Conservation (phyloP, 1,140 invertebrate genomes). For the Eueides isabella region DNA sequence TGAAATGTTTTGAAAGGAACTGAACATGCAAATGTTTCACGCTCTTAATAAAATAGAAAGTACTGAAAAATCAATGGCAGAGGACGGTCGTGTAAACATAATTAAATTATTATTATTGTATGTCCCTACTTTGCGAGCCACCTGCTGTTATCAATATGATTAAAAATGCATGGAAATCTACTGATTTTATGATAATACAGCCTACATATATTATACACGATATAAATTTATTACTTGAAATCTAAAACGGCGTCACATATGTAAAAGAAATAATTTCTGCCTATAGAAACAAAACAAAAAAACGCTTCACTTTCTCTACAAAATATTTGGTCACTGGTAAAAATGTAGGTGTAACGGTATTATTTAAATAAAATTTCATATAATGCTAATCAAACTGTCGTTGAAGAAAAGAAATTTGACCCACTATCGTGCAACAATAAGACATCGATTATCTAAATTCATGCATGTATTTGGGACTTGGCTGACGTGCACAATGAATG, state of each 20-base stretch:
- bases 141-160: background rate
- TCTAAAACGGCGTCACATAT: background rate
- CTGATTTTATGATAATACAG: background rate
- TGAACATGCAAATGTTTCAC: constrained; percentile 46
- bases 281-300: too few relatives aligned
- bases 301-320: too few relatives aligned
- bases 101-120: constrained; percentile 6
- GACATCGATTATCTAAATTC: constrained; percentile 27
- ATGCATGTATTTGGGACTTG: constrained; percentile 34
- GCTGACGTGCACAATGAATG: constrained; percentile 31
- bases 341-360: too few relatives aligned
- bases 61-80: constrained; percentile 24
- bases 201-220: background rate
- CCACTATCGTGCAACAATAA: constrained; percentile 26
- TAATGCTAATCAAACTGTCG: background rate
- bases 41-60: constrained; percentile 29
- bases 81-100: constrained; percentile 13
- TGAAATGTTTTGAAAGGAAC: constrained; percentile 38
- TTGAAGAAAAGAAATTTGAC: constrained; percentile 20
- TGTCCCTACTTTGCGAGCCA: background rate
- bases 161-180: background rate
- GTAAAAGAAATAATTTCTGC: too few relatives aligned
- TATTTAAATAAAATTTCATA: background rate
- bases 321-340: too few relatives aligned
- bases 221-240: background rate